Percentiles rank a stretch among this genome's conserved stretches.
phyloP scores from a whole-genome alignment of 2,797 vertebrate genomes.

The Monodelphis domestica region DNA sequence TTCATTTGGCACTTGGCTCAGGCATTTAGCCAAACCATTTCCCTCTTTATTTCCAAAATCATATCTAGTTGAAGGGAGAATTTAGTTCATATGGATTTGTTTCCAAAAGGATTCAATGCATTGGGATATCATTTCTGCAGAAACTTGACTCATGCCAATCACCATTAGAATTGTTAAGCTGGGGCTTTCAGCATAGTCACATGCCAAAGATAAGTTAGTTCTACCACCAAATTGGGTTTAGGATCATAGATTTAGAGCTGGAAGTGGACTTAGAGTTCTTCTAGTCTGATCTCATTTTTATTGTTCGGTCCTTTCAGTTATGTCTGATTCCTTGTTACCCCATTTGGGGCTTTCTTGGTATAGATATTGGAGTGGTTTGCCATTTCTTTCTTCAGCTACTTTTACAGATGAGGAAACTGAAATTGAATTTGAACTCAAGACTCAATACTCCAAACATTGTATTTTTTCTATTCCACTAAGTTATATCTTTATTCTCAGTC shows the following conservation, averaged over 20 bases:
- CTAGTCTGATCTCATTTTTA: background rate
- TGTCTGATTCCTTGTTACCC: too few relatives aligned
- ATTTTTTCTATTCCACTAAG: background rate
- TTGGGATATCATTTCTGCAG: background rate
- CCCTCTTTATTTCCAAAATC: conserved; percentile 1
- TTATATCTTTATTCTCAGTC: background rate
- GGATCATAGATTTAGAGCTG: background rate
- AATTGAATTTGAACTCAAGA: background rate
- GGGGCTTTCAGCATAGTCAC: background rate
- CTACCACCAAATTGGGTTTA: background rate
- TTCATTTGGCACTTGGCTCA: conserved; percentile 8
- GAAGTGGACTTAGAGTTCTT: background rate
- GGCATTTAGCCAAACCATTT: conserved; percentile 1
- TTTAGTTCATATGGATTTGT: background rate
- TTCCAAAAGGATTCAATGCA: background rate
- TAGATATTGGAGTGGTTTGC: too few relatives aligned
- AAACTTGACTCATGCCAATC: background rate
- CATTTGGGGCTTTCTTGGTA: too few relatives aligned
- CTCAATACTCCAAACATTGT: background rate
- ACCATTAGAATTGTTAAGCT: background rate
- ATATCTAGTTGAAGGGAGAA: background rate
- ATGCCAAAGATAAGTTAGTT: background rate
- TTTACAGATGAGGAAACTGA: background rate
- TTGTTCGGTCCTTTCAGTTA: too few relatives aligned
- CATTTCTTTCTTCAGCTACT: too few relatives aligned